Evolutionary conservation across 2,888 invertebrate genomes (phyloP).

Genomic region (Nomada hirtipes): DNA sequence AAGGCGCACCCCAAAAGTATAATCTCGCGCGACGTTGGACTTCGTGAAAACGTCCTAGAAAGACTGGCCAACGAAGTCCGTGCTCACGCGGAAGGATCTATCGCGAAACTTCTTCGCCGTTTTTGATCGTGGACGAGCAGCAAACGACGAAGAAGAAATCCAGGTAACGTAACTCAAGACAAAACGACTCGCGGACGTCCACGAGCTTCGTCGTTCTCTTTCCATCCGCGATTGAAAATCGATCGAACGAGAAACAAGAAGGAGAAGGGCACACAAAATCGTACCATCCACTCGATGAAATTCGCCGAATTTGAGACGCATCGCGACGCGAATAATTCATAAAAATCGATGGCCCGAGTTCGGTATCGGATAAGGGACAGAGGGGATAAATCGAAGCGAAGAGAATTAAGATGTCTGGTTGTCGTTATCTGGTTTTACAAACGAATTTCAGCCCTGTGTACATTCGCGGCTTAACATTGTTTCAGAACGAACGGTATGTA

Average conservation of each 20-base stretch:
- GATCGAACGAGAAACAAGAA: slow-evolving; percentile 7
- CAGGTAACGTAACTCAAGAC: slow-evolving; percentile 23
- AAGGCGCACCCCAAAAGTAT: slow-evolving; percentile 48
- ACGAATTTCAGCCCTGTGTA: slow-evolving; percentile 28
- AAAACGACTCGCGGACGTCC: slow-evolving; percentile 14
- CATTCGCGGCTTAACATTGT: slow-evolving; percentile 28
- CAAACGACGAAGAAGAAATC: slow-evolving; percentile 13
- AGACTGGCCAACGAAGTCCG: slow-evolving; percentile 46
- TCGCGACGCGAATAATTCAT: background rate
- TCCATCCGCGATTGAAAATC: slow-evolving; percentile 25
- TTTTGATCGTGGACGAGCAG: slow-evolving; percentile 8
- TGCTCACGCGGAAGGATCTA: slow-evolving; percentile 50
- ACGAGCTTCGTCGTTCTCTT: background rate
- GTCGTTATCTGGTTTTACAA: slow-evolving; percentile 10
- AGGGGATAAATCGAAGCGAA: background rate
- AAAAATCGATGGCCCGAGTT: background rate
- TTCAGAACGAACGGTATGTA: slow-evolving; percentile 32
- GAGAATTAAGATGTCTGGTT: background rate
- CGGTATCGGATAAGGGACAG: background rate
- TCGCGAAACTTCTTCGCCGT: slow-evolving; percentile 36
- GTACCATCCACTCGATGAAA: background rate
- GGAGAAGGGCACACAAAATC: background rate
- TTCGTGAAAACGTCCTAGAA: slow-evolving; percentile 44
- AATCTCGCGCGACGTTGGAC: slow-evolving; percentile 49
- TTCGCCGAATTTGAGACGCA: background rate